Evolutionary conservation across 2,888 invertebrate genomes (phyloP).

Genomic region (Agrochola circellaris): DNA sequence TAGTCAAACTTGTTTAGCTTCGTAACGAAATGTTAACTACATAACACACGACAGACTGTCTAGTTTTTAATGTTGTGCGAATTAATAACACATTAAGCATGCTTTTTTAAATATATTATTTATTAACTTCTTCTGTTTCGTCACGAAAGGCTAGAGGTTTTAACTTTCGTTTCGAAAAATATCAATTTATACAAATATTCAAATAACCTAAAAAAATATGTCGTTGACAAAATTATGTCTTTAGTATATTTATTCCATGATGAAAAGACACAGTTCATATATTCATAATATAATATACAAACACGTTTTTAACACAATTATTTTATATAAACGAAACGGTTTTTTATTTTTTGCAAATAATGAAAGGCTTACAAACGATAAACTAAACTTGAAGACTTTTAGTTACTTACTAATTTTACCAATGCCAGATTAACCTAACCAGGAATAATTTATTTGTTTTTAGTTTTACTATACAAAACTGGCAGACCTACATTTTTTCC

Average conservation of each 20-base stretch:
- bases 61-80: slow-evolving; percentile 36
- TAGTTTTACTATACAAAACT: background rate
- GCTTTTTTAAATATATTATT: slow-evolving; percentile 1
- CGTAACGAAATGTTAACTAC: slow-evolving; percentile 45
- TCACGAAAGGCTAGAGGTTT: background rate
- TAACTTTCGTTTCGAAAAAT: background rate
- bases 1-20: slow-evolving; percentile 53
- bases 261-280: slow-evolving; percentile 1
- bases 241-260: background rate
- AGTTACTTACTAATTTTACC: too few relatives aligned
- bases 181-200: background rate
- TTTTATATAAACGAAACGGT: too few relatives aligned
- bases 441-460: background rate
- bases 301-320: background rate
- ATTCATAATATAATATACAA: slow-evolving; percentile 15
- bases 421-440: background rate
- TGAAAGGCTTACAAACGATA: background rate
- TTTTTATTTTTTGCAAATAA: background rate
- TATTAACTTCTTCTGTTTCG: background rate
- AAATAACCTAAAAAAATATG: background rate
- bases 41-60: slow-evolving; percentile 36
- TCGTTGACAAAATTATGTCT: background rate
- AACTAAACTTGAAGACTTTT: background rate
- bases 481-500: background rate
- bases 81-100: slow-evolving; percentile 16